These are phyloP conservation scores for Camelus dromedarius DNA, from an alignment of 2,113 vertebrate genomes.

Conservation along the genomic window DNA sequence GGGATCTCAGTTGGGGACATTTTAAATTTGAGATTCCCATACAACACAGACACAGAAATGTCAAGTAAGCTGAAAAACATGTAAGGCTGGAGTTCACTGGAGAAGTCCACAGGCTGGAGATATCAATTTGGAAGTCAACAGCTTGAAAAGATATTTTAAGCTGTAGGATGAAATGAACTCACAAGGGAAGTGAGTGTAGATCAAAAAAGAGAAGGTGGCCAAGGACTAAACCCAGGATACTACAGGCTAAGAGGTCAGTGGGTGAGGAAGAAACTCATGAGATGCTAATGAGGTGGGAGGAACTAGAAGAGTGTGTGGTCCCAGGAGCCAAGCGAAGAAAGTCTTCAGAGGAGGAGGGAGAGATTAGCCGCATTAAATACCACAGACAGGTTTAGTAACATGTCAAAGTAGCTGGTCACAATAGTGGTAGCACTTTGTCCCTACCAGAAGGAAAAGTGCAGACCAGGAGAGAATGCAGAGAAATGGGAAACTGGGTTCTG, in stretches of 20 bases:
- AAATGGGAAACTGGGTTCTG: not conserved
- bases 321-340: not conserved
- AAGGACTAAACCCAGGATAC: not conserved
- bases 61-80: not conserved
- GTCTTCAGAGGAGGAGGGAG: not conserved
- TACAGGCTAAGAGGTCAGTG: not conserved
- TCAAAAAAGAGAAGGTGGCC: not conserved
- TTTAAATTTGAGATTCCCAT: not conserved
- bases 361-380: not conserved
- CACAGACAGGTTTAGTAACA: not conserved
- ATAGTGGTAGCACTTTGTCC: not conserved
- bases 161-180: not conserved
- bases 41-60: not conserved
- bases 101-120: not conserved
- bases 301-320: accelerated
- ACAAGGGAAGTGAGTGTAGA: not conserved
- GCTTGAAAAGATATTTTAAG: not conserved
- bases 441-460: not conserved
- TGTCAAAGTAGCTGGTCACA: not conserved
- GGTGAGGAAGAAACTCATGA: not conserved
- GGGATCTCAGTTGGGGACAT: not conserved
- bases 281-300: not conserved
- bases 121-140: not conserved
- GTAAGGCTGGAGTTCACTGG: not conserved
- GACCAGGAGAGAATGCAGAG: not conserved